Percentiles rank a stretch among this genome's conserved stretches.
These are phyloP conservation scores for Chrysina gloriosa DNA, from an alignment of 2,888 invertebrate species.

Conservation along the genomic window DNA sequence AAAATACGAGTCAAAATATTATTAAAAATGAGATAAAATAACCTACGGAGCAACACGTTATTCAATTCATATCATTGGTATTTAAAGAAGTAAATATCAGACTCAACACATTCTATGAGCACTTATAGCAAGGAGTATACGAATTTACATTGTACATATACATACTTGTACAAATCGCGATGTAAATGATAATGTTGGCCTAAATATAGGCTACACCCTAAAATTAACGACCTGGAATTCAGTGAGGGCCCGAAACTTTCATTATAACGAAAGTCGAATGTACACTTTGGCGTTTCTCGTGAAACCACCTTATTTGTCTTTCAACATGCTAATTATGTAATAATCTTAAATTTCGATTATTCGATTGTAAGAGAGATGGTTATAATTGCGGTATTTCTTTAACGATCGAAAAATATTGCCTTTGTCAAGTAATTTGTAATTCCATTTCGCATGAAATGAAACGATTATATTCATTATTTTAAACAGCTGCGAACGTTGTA, in stretches of 20 bases:
- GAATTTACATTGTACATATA: conserved; percentile 1
- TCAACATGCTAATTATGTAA: conserved; percentile 28
- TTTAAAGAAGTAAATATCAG: too few species aligned
- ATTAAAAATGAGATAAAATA: too few species aligned
- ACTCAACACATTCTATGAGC: too few species aligned
- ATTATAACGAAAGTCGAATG: conserved; percentile 2
- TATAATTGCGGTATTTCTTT: conserved; percentile 13
- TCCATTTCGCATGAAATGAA: conserved; percentile 20
- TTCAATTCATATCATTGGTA: too few species aligned
- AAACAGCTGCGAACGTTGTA: conserved; percentile 11
- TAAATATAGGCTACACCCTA: background rate
- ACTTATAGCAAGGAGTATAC: background rate
- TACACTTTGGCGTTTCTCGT: conserved; percentile 21
- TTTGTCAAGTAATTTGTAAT: conserved; percentile 23
- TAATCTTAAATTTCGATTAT: conserved; percentile 32
- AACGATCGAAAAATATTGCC: conserved; percentile 23
- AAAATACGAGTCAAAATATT: too few species aligned
- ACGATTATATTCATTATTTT: conserved; percentile 23
- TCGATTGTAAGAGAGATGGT: conserved; percentile 14
- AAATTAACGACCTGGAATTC: conserved; percentile 26
- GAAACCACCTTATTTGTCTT: conserved; percentile 28
- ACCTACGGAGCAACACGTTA: too few species aligned
- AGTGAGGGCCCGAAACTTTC: conserved; percentile 5
- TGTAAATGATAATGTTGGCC: background rate
- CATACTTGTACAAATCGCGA: background rate